Conservation (phyloP, 2,113 vertebrate genomes). For the Puffinus mauretanicus region DNA sequence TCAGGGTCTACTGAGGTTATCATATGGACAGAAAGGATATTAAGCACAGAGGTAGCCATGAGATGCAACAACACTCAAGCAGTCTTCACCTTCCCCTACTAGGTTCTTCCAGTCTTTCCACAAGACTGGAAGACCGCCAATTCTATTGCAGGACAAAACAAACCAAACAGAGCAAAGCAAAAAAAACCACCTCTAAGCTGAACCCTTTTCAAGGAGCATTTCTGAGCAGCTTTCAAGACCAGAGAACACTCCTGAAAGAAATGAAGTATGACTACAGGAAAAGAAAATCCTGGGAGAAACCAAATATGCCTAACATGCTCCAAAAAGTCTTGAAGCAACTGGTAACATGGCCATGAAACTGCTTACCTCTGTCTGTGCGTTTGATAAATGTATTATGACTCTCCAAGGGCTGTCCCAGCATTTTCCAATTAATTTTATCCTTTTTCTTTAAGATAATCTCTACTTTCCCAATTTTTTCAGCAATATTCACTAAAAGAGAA, state of each 20-base stretch:
- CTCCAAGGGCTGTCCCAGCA: slow-evolving; percentile 80
- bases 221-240: background rate
- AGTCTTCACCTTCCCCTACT: background rate
- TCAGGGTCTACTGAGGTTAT: background rate
- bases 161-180: background rate
- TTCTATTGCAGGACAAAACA: background rate
- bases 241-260: background rate
- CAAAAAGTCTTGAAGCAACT: background rate
- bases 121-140: background rate
- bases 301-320: background rate
- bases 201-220: background rate
- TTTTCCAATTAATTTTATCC: slow-evolving; percentile 76
- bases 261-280: background rate
- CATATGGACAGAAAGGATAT: background rate
- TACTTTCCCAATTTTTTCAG: slow-evolving; percentile 85
- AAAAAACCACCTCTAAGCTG: background rate
- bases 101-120: background rate
- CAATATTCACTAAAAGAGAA: slow-evolving; percentile 78
- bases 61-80: background rate
- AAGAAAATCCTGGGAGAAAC: background rate
- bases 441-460: slow-evolving; percentile 85
- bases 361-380: slow-evolving; percentile 81
- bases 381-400: slow-evolving; percentile 81
- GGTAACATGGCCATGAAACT: background rate
- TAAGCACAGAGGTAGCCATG: background rate